Evolutionary conservation across 64 coral and sea anemone species (phyloP).

Genomic region (Dendrophyllia cribrosa): DNA sequence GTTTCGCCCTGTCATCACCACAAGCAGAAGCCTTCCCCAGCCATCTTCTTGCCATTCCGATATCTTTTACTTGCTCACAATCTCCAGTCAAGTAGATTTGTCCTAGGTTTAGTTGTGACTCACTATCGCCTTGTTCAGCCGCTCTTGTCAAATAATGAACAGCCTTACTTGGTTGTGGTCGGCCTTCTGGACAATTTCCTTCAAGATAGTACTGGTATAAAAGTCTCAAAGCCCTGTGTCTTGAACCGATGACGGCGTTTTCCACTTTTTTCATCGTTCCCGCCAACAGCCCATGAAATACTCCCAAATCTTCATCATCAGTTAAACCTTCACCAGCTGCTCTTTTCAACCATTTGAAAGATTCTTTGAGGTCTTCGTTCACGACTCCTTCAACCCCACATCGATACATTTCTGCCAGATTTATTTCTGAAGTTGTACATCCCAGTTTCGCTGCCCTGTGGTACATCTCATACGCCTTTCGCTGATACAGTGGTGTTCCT

Average conservation of each 20-base stretch:
- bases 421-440: background rate
- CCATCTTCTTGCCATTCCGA: conserved; percentile 55
- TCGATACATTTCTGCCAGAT: conserved; percentile 84
- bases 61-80: conserved; percentile 57
- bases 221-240: background rate
- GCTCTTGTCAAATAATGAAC: conserved; percentile 83
- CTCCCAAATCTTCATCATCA: background rate
- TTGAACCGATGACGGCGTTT: background rate
- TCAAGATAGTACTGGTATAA: conserved; percentile 60
- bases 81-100: conserved; percentile 63
- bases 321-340: conserved; percentile 74
- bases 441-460: conserved; percentile 62
- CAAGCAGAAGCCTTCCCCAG: conserved; percentile 66
- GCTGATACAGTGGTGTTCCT: conserved; percentile 23
- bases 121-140: conserved; percentile 61
- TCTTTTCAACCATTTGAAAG: conserved; percentile 83
- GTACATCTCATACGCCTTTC: conserved; percentile 72
- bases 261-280: conserved; percentile 11
- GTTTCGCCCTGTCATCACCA: background rate
- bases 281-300: background rate
- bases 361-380: conserved; percentile 68
- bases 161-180: conserved; percentile 79
- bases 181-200: conserved; percentile 88
- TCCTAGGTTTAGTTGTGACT: conserved; percentile 71
- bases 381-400: conserved; percentile 81